phyloP scores from a whole-genome alignment of 1,140 invertebrate genomes.

The Orchestia grillus region DNA sequence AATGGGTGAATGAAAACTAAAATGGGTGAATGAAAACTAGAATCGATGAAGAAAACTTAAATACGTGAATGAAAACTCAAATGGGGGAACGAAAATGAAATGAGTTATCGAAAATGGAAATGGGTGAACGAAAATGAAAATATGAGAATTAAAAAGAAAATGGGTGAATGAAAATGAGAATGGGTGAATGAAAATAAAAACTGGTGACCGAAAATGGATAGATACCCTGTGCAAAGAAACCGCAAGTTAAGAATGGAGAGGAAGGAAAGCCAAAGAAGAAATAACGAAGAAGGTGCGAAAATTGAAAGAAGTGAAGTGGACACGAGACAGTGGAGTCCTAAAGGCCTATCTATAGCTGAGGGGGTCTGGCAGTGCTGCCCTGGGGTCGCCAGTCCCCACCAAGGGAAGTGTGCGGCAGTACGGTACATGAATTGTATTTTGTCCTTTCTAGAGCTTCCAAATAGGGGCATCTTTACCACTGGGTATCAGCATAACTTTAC shows the following conservation, averaged over 20 bases:
- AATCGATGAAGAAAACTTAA: no score
- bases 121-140: no score
- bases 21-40: background rate
- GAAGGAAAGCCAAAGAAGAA: background rate
- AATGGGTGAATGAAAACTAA: background rate
- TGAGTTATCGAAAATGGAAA: background rate
- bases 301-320: background rate
- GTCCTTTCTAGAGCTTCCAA: no score
- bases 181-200: background rate
- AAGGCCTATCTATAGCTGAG: no score
- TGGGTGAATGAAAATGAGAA: background rate
- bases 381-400: no score
- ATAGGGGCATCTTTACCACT: no score
- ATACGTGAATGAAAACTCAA: background rate
- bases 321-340: background rate
- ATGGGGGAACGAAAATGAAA: background rate
- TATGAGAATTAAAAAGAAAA: background rate
- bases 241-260: background rate
- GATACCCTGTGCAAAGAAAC: background rate
- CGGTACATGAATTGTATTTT: no score
- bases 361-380: no score
- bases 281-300: background rate
- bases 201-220: background rate
- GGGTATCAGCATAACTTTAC: no score
- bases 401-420: no score